Conservation (phyloP, 2,113 vertebrate genomes). For the Pachyramphus minor region DNA sequence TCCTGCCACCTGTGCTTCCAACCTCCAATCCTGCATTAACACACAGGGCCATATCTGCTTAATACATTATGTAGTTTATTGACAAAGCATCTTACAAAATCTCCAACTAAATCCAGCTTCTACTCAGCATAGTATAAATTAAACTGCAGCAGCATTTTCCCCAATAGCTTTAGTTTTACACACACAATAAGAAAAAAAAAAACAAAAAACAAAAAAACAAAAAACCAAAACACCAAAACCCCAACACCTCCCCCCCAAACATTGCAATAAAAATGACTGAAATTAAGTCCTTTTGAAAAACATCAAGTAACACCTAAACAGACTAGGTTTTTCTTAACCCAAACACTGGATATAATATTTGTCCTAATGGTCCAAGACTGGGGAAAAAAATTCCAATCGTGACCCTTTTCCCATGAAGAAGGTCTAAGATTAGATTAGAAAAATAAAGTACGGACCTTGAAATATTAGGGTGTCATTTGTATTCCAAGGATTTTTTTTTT, state of each 20-base stretch:
- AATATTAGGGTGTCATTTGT: background rate
- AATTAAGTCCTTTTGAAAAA: constrained; percentile 28
- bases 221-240: background rate
- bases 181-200: background rate
- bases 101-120: background rate
- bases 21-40: background rate
- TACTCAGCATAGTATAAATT: background rate
- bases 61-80: background rate
- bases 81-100: background rate
- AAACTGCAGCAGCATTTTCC: background rate
- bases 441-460: background rate
- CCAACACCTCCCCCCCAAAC: too few relatives aligned
- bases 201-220: background rate
- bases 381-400: background rate
- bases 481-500: background rate
- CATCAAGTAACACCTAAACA: constrained; percentile 9
- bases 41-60: background rate
- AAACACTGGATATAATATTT: background rate
- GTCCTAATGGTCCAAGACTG: background rate
- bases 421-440: background rate
- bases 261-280: background rate
- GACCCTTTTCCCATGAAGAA: background rate
- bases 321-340: background rate
- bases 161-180: background rate
- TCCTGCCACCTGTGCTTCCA: background rate